A percentile compares a stretch with the other conserved stretches of the same genome.
Conservation (phyloP, 2,113 vertebrate genomes). For the Fulmarus glacialis region DNA sequence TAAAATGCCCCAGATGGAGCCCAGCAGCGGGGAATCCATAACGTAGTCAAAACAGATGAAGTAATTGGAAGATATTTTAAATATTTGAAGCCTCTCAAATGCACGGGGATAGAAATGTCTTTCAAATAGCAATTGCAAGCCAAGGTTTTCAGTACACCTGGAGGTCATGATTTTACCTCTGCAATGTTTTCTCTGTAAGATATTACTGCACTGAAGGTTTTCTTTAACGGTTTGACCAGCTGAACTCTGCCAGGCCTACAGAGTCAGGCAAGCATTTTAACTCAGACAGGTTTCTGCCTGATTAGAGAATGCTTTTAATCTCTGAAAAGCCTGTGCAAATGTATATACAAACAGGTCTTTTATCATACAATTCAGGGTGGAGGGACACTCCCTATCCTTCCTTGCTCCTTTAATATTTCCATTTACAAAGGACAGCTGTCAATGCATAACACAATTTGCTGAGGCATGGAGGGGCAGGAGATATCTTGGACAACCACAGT, state of each 20-base stretch:
- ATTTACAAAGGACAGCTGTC: not conserved
- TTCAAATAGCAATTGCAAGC: constrained; percentile 14
- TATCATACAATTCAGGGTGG: not conserved
- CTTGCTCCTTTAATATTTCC: not conserved
- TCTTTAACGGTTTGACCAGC: not conserved
- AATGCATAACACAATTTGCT: not conserved
- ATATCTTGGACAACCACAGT: not conserved
- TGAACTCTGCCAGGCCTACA: constrained; percentile 11
- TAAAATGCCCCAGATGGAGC: not conserved
- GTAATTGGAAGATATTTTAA: not conserved
- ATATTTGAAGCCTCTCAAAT: constrained; percentile 24
- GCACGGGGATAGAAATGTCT: not conserved
- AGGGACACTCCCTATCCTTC: not conserved
- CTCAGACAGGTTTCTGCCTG: constrained; percentile 30
- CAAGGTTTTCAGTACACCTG: not conserved
- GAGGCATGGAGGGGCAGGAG: not conserved
- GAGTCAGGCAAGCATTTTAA: constrained; percentile 32
- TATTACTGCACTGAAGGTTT: not conserved
- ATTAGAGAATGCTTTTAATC: constrained; percentile 32
- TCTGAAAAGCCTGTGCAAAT: constrained; percentile 15
- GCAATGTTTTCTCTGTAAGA: not conserved
- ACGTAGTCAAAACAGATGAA: not conserved
- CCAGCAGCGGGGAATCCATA: not conserved
- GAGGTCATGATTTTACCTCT: constrained; percentile 43
- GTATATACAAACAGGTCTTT: not conserved